Conservation (phyloP, 2,113 vertebrate genomes). For the Oreochromis aureus region DNA sequence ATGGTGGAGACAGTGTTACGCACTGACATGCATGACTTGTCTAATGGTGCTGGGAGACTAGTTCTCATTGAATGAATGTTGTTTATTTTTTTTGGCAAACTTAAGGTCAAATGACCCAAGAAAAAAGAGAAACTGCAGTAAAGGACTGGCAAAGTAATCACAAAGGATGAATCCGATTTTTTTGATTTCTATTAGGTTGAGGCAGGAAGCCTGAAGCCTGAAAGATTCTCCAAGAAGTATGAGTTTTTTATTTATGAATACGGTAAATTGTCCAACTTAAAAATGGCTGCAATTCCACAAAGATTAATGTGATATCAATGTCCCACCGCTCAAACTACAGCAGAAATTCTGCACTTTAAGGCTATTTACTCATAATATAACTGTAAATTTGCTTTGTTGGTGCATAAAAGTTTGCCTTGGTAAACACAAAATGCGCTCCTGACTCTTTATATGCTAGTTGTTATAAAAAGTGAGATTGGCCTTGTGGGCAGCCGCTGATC, state of each 20-base stretch:
- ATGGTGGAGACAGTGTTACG: background rate
- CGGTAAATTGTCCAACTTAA: background rate
- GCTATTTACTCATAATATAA: background rate
- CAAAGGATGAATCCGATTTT: background rate
- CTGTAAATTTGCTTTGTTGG: background rate
- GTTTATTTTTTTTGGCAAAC: background rate
- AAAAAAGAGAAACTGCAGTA: background rate
- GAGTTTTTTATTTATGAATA: background rate
- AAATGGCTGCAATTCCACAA: background rate
- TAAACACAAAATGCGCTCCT: background rate
- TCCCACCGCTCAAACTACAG: background rate
- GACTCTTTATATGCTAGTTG: background rate
- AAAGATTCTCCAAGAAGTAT: background rate
- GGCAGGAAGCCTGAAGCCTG: background rate
- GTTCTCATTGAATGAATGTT: background rate
- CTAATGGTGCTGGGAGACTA: background rate
- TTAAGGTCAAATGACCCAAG: background rate
- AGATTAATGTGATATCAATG: background rate
- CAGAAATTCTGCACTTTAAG: background rate
- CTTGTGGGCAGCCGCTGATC: constrained; percentile 1
- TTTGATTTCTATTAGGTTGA: background rate
- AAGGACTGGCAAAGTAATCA: background rate
- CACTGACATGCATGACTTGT: background rate
- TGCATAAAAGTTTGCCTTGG: background rate
- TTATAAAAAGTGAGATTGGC: constrained; percentile 12